Evolutionary conservation across 2,113 vertebrate species (phyloP), one percentile per base, ranked within the genome.

Genomic region (Cacatua alba): DNA sequence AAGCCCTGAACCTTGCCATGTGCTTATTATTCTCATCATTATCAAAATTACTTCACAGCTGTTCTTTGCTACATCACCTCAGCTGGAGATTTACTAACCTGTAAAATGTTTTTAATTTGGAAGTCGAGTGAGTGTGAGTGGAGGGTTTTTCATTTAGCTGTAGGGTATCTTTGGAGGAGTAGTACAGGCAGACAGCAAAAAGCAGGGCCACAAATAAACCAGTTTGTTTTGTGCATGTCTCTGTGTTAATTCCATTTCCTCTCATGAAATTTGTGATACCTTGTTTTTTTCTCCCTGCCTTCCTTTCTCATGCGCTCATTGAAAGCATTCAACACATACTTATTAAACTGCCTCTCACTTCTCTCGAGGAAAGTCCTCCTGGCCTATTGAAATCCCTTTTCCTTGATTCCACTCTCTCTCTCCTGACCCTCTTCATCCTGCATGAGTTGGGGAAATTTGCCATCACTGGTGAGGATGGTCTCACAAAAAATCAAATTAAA

Each of bases 21-120:
- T 98, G 98, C 98, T 99, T 99, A 99, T 99, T 99, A 99, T 99
- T 99, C 99, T 98, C 99, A 98, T 99, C 99, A 99, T 99, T 99
- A 99, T 99, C 99, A 99, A 99, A 99, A 99, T 99, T 99, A 99
- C 99, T 99, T 99, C 99, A 99, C 99, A 99, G 99, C 99, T 99
- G 99, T 99, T 99, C 98, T 98, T 98, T 99, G 98, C 98, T 98
- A 98, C 98, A 98, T 98, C 98, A 98, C 98, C 98, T 98, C 98
- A 98, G 98, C 98, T 99, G 98, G 98, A 99, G 98, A 98, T 97
- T 98, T 98, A 98, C 98, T 98, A 98, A 98, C 98, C 97, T 97
- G 98, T 98, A 98, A 98, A 98, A 98, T 98, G 96, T 97, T 98
- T 98, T 98, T 98, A 97, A 98, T 98, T 99, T 98, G 98, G 97